A percentile compares a stretch with the other conserved stretches of the same genome.
These are phyloP conservation scores for Sarcophaga variegata DNA, from an alignment of 2,888 invertebrate genomes.

Conservation along the genomic window DNA sequence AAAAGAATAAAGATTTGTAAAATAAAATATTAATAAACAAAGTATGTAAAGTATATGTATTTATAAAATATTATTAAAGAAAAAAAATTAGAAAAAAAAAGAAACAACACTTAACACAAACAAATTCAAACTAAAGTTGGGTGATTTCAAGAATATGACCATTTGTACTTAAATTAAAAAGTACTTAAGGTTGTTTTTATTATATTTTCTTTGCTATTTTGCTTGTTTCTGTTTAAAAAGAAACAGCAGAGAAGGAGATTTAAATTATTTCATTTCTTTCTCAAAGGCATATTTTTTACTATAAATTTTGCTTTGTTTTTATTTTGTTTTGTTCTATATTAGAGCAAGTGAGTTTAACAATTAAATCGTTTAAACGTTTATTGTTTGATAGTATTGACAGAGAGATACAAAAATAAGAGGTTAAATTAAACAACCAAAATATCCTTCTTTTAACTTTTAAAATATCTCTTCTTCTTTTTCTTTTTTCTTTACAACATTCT, in stretches of 20 bases:
- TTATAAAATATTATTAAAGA: constrained; percentile 54
- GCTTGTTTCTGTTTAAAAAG: no score
- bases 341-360: background rate
- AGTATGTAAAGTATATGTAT: constrained; percentile 40
- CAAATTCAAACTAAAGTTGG: constrained; percentile 27
- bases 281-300: constrained; percentile 53
- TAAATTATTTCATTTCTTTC: background rate
- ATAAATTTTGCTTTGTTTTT: constrained; percentile 9
- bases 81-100: background rate
- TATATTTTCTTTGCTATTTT: constrained; percentile 34
- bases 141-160: constrained; percentile 15
- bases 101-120: constrained; percentile 24
- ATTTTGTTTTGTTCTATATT: no score
- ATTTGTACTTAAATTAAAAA: constrained; percentile 61
- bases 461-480: constrained; percentile 12
- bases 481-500: background rate
- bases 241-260: no score
- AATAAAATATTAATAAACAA: constrained; percentile 30
- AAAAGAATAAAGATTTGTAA: constrained; percentile 10
- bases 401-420: constrained; percentile 13
- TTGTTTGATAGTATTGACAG: constrained; percentile 49
- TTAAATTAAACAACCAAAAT: no score
- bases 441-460: background rate
- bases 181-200: constrained; percentile 21
- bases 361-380: constrained; percentile 67